Conservation (phyloP, 2,113 vertebrate genomes). For the Notarius quadriscutis region DNA sequence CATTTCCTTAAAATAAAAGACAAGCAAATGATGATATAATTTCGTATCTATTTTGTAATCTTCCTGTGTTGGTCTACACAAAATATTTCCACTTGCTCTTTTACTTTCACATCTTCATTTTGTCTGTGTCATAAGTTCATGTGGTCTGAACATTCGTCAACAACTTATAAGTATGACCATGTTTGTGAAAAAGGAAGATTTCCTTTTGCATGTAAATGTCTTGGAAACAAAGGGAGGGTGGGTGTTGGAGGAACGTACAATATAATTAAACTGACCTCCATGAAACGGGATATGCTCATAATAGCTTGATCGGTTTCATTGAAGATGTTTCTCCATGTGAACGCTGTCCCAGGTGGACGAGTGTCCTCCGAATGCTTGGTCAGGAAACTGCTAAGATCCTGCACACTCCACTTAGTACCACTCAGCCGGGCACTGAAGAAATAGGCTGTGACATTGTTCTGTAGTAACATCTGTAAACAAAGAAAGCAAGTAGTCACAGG, state of each 20-base stretch:
- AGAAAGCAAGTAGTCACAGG: background rate
- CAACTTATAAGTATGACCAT: background rate
- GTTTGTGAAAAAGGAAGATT: background rate
- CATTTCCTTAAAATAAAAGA: background rate
- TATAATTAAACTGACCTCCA: slow-evolving; percentile 81
- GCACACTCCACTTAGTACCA: slow-evolving; percentile 80
- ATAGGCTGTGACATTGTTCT: slow-evolving; percentile 72
- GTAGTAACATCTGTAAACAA: slow-evolving; percentile 77
- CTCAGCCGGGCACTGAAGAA: slow-evolving; percentile 76
- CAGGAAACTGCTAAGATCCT: slow-evolving; percentile 80
- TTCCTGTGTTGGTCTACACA: background rate
- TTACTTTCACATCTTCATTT: slow-evolving; percentile 28
- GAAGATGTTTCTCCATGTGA: slow-evolving; percentile 91
- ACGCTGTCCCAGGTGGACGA: slow-evolving; percentile 57
- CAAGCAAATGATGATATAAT: too few species aligned
- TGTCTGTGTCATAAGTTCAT: background rate
- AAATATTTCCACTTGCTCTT: slow-evolving; percentile 11
- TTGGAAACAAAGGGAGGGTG: slow-evolving; percentile 1
- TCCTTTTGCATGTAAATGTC: slow-evolving; percentile 9
- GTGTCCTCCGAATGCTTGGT: slow-evolving; percentile 75
- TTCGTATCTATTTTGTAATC: background rate
- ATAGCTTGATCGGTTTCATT: slow-evolving; percentile 91
- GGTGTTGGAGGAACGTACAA: background rate
- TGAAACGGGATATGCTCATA: slow-evolving; percentile 88
- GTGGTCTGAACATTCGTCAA: background rate